Evolutionary conservation across 2,888 invertebrate species (phyloP).

Genomic region (Acanthopleura granulata): DNA sequence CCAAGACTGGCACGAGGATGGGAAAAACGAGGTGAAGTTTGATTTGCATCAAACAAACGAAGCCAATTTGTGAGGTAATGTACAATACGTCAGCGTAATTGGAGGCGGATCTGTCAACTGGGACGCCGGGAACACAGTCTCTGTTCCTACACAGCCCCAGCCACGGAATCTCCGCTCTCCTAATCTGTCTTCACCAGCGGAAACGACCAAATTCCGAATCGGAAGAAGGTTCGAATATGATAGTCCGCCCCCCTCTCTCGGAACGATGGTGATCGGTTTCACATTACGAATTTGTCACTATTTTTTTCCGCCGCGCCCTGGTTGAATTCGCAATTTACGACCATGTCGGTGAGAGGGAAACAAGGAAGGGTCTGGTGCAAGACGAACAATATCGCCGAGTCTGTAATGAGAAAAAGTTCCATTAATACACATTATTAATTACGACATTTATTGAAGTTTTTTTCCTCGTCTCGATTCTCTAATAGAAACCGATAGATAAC

Average conservation of each 20-base stretch:
- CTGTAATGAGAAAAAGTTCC: neutral
- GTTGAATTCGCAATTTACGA: slow-evolving; percentile 5
- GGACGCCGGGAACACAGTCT: neutral
- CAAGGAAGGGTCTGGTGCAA: neutral
- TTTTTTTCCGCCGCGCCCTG: neutral
- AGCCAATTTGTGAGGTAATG: slow-evolving; percentile 17
- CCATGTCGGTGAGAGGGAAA: neutral
- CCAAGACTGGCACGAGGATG: no score
- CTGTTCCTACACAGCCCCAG: no score
- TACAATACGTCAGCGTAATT: neutral
- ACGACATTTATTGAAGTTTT: slow-evolving; percentile 12
- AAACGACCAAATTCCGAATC: slow-evolving; percentile 11
- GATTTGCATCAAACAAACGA: slow-evolving; percentile 5
- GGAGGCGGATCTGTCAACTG: neutral
- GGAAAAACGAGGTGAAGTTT: neutral
- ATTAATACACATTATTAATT: slow-evolving; percentile 11
- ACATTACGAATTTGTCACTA: slow-evolving; percentile 10
- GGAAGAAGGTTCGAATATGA: slow-evolving; percentile 11
- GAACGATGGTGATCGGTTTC: neutral
- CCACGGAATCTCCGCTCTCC: neutral
- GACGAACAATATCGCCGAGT: neutral
- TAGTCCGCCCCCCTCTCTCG: neutral
- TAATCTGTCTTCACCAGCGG: slow-evolving; percentile 6
- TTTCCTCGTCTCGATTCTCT: neutral
- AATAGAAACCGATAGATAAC: neutral